Conservation (phyloP, 2,113 vertebrate genomes). For the Albula goreensis region DNA sequence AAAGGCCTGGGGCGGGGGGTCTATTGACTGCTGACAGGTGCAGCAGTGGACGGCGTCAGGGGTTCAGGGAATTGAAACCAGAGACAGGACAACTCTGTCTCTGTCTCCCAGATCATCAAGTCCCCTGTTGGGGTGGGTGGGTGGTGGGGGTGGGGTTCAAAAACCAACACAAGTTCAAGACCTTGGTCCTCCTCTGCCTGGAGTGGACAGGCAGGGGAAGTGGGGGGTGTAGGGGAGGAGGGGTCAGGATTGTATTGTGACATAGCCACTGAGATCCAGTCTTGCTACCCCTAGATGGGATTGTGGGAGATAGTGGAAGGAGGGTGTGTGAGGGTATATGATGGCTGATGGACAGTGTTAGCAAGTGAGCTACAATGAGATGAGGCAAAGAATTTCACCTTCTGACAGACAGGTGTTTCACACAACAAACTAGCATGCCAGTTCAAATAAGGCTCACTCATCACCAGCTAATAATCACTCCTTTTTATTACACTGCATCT, state of each 20-base stretch:
- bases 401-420: not conserved
- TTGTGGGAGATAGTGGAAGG: not conserved
- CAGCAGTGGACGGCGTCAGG: constrained; percentile 70
- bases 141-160: constrained; percentile 28
- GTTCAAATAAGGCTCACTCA: not conserved
- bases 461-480: not conserved
- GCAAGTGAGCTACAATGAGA: not conserved
- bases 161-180: constrained; percentile 55
- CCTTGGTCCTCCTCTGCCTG: constrained; percentile 47
- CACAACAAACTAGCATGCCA: not conserved
- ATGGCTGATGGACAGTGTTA: not conserved
- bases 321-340: not conserved
- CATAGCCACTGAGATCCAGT: not conserved
- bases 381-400: not conserved
- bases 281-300: not conserved
- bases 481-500: too few species aligned
- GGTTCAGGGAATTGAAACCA: constrained; percentile 67
- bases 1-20: constrained; percentile 81
- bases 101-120: constrained; percentile 39
- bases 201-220: constrained; percentile 19
- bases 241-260: not conserved
- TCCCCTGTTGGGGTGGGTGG: constrained; percentile 44
- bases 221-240: not conserved
- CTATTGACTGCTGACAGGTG: constrained; percentile 86
- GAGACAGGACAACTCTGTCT: constrained; percentile 57